Evolutionary conservation across 2,113 vertebrate species (phyloP).

Genomic region (Ammodytes marinus): DNA sequence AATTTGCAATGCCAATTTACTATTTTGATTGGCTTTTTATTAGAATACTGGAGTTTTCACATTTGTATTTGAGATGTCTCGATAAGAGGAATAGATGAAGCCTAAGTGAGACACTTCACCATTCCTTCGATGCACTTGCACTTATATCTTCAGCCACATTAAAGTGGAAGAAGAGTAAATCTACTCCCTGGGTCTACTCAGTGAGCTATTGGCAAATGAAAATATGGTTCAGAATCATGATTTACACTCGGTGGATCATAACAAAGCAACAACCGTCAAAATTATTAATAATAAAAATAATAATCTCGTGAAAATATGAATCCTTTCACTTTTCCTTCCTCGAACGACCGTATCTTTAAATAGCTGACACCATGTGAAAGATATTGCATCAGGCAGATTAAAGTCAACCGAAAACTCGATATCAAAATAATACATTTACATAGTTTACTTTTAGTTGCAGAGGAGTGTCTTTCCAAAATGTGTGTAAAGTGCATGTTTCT

Average conservation of each 20-base stretch:
- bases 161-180: conserved; percentile 9
- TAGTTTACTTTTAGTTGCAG: conserved; percentile 12
- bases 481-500: conserved; percentile 48
- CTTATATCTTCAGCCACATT: conserved; percentile 45
- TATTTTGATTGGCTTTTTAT: background rate
- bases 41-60: background rate
- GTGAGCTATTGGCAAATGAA: conserved; percentile 37
- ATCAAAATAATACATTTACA: conserved; percentile 24
- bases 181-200: conserved; percentile 29
- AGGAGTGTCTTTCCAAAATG: conserved; percentile 4
- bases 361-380: background rate
- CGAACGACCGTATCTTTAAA: background rate
- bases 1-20: background rate
- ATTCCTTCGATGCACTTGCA: conserved; percentile 43
- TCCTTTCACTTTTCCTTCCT: too few relatives aligned
- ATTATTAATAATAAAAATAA: background rate
- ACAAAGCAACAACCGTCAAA: background rate
- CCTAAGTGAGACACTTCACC: conserved; percentile 31
- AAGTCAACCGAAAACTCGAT: background rate
- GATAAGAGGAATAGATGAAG: conserved; percentile 33
- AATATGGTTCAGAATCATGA: conserved; percentile 18
- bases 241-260: background rate
- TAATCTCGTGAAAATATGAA: background rate
- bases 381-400: background rate
- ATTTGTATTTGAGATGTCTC: conserved; percentile 34